These are phyloP conservation scores for Troides helena DNA, from an alignment of 2,888 invertebrate genomes.

Conservation along the genomic window DNA sequence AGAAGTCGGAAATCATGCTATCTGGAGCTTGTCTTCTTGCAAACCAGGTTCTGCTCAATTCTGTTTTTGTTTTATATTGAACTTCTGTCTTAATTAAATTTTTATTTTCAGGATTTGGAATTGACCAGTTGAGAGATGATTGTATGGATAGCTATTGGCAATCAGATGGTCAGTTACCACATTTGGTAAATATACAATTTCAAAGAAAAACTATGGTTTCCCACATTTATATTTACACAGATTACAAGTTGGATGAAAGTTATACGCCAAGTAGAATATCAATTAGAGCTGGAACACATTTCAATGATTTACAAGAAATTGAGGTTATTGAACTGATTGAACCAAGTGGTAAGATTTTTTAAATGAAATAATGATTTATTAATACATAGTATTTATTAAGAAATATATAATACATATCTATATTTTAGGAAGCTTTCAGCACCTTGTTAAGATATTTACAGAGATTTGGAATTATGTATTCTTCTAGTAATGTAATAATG, in stretches of 20 bases:
- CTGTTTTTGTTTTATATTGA: background rate
- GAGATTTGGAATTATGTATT: too few relatives aligned
- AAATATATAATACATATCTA: too few relatives aligned
- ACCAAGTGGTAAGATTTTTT: slow-evolving; percentile 84
- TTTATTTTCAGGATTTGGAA: slow-evolving; percentile 90
- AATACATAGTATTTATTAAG: background rate
- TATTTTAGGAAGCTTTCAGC: too few relatives aligned
- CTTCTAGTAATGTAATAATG: too few relatives aligned
- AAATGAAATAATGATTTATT: background rate
- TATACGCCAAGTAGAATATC: slow-evolving; percentile 98
- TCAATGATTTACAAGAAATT: slow-evolving; percentile 97
- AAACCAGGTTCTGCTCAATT: slow-evolving; percentile 87
- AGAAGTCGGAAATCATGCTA: slow-evolving; percentile 95
- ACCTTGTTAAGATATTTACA: too few relatives aligned
- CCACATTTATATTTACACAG: slow-evolving; percentile 97
- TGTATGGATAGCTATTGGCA: slow-evolving; percentile 99
- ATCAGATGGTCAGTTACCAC: slow-evolving; percentile 98
- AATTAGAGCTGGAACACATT: slow-evolving; percentile 95
- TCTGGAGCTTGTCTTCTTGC: slow-evolving; percentile 99
- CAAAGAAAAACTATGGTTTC: slow-evolving; percentile 96
- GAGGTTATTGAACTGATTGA: slow-evolving; percentile 96
- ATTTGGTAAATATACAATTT: slow-evolving; percentile 98
- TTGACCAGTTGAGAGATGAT: slow-evolving; percentile 96
- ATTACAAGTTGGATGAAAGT: slow-evolving; percentile 98
- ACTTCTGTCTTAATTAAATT: background rate